A percentile compares a stretch with the other conserved stretches of the same genome.
Evolutionary conservation across 2,113 vertebrate genomes (phyloP).

Genomic region (Sialia sialis): DNA sequence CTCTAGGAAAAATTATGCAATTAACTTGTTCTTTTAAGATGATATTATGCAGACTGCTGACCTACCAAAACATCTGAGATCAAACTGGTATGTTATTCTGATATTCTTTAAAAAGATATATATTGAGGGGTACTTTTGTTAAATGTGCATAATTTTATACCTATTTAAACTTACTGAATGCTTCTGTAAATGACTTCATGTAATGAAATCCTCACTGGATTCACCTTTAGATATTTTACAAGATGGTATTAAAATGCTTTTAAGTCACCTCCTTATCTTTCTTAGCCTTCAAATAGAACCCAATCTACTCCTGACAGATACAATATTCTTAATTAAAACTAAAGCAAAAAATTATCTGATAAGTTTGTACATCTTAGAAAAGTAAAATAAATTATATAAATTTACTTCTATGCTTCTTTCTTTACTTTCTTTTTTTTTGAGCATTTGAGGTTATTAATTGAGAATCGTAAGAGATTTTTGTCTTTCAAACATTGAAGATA

Average conservation of each 20-base stretch:
- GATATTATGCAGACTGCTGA: not conserved
- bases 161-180: not conserved
- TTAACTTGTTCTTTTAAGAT: not conserved
- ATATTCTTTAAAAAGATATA: not conserved
- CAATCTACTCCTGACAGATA: not conserved
- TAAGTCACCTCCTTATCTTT: not conserved
- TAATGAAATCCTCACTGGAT: not conserved
- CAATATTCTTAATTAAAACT: not conserved
- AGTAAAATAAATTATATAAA: not conserved
- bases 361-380: not conserved
- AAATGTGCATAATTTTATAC: not conserved
- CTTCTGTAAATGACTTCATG: not conserved
- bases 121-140: not conserved
- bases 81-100: not conserved
- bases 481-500: not conserved
- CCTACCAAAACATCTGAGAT: not conserved
- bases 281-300: not conserved
- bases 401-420: not conserved
- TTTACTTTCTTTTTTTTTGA: not conserved
- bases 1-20: not conserved
- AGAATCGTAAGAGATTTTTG: not conserved
- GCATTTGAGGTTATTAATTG: not conserved
- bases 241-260: not conserved
- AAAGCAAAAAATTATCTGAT: not conserved
- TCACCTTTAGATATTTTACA: not conserved